phyloP scores from a whole-genome alignment of 1,140 invertebrate genomes.

The Dolichoris vasculosae region DNA sequence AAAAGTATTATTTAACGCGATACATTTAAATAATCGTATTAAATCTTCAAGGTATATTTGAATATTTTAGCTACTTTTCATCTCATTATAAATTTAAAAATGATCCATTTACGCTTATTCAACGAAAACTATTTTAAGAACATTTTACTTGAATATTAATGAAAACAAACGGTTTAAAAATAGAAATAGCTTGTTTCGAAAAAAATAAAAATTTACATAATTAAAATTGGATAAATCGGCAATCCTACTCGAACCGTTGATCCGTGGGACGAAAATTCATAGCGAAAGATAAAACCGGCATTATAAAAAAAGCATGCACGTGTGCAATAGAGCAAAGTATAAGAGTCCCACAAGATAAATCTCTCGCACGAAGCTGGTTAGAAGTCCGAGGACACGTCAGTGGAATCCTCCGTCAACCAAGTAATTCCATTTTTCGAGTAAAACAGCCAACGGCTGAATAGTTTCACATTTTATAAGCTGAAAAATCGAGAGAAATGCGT shows the following conservation, averaged over 20 bases:
- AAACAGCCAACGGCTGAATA: neutral
- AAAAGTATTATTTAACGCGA: no score
- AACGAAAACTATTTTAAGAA: no score
- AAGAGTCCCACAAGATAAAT: neutral
- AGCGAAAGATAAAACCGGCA: conserved; percentile 1
- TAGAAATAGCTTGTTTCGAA: no score
- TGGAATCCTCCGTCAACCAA: neutral
- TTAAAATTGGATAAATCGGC: neutral
- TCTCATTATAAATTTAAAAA: no score
- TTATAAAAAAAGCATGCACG: neutral
- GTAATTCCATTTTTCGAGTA: neutral
- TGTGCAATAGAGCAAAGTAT: neutral
- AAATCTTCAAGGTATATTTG: no score
- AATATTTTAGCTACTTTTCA: no score
- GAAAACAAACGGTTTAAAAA: no score
- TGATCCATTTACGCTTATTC: no score
- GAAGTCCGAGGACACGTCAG: neutral
- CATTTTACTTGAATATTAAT: no score
- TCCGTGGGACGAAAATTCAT: conserved; percentile 12
- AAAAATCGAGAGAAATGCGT: neutral
- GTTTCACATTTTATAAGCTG: neutral
- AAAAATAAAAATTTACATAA: neutral
- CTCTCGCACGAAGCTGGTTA: no score
- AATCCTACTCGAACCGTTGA: conserved; percentile 1
- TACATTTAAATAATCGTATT: no score